Conservation (phyloP, 2,797 vertebrate genomes). For the Linurgus olivaceus region DNA sequence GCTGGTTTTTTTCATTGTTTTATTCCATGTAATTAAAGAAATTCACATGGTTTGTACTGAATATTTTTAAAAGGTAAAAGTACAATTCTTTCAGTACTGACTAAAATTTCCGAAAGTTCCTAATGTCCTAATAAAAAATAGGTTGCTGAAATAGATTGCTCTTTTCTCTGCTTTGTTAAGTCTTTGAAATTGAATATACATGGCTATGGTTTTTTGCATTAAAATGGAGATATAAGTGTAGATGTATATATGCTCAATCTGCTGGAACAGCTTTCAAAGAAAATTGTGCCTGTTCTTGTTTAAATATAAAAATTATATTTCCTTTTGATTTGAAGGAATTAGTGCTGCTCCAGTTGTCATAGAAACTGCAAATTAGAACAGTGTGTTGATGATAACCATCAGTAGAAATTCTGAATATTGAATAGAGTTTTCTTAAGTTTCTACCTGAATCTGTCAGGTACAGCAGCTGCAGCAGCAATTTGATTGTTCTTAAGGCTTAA, state of each 20-base stretch:
- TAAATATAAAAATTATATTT: not conserved
- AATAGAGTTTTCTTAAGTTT: not conserved
- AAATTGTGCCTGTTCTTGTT: not conserved
- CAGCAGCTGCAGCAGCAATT: not conserved
- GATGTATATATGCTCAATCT: not conserved
- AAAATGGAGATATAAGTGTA: not conserved
- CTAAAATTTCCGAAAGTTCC: not conserved
- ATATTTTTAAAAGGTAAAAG: not conserved
- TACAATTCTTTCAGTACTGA: not conserved
- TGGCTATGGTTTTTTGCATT: not conserved
- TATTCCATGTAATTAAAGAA: not conserved
- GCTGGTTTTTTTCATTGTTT: not conserved
- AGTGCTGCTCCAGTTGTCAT: constrained; percentile 2
- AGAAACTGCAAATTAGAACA: constrained; percentile 8
- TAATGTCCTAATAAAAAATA: not conserved
- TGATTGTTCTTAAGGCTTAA: not conserved
- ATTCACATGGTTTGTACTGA: not conserved
- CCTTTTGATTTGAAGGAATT: not conserved
- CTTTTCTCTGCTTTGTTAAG: not conserved
- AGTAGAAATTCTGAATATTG: not conserved
- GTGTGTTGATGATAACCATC: not conserved
- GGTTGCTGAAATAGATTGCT: not conserved
- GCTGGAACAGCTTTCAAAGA: not conserved
- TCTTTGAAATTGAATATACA: not conserved
- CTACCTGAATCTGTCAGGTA: not conserved